A percentile compares a stretch with the other conserved stretches of the same genome.
Evolutionary conservation across 2,888 invertebrate genomes (phyloP).

Genomic region (Cancer borealis): DNA sequence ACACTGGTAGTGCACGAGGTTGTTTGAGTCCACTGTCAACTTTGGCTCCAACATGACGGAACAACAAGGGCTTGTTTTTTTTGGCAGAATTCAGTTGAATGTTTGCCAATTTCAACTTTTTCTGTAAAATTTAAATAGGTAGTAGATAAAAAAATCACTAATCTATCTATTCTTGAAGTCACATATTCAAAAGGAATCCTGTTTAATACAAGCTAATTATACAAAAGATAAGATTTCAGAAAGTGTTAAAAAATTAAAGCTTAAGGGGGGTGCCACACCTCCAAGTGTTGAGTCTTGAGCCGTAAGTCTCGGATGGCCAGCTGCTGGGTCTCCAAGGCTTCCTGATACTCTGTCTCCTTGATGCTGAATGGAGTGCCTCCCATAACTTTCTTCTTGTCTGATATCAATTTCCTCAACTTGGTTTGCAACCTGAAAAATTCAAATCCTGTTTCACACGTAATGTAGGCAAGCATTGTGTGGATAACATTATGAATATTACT

Average conservation of each 20-base stretch:
- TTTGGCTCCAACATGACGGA: slow-evolving; percentile 67
- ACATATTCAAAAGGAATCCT: not conserved
- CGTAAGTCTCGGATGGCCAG: slow-evolving; percentile 57
- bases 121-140: slow-evolving; percentile 52
- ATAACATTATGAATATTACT: not conserved
- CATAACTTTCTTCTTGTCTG: slow-evolving; percentile 61
- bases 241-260: not conserved
- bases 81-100: slow-evolving; percentile 66
- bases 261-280: slow-evolving; percentile 31
- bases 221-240: not conserved
- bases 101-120: slow-evolving; percentile 71
- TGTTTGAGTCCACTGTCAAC: slow-evolving; percentile 73
- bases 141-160: not conserved
- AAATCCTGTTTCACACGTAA: not conserved
- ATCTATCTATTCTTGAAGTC: not conserved
- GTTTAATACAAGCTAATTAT: not conserved
- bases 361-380: not conserved
- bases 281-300: slow-evolving; percentile 65
- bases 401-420: slow-evolving; percentile 58
- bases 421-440: slow-evolving; percentile 62
- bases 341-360: slow-evolving; percentile 64
- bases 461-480: not conserved
- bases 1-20: not conserved
- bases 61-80: slow-evolving; percentile 73
- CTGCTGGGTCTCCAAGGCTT: slow-evolving; percentile 54